Evolutionary conservation across 2,888 invertebrate genomes (phyloP).

Genomic region (Hypomecis punctinalis): DNA sequence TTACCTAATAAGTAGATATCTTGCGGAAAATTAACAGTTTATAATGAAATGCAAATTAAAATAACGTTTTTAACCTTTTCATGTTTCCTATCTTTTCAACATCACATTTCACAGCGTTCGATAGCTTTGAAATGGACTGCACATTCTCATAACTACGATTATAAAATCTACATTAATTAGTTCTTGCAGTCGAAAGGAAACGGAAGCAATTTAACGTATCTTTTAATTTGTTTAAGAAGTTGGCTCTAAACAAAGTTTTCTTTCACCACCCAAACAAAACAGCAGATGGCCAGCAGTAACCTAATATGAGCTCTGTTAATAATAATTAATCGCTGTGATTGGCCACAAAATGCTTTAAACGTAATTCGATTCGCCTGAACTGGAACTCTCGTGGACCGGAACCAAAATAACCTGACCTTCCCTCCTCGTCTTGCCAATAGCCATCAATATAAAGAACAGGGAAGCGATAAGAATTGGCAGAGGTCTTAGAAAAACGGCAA

Average conservation of each 20-base stretch:
- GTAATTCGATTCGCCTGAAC: constrained; percentile 79
- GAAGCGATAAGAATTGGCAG: constrained; percentile 56
- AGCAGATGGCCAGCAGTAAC: constrained; percentile 68
- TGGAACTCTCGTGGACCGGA: constrained; percentile 73
- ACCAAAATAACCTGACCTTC: constrained; percentile 66
- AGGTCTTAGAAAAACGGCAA: constrained; percentile 67
- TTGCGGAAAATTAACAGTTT: not conserved
- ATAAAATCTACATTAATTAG: not conserved
- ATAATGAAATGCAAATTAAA: constrained; percentile 1
- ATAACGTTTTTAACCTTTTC: constrained; percentile 10
- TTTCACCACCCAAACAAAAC: constrained; percentile 43
- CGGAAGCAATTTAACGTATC: constrained; percentile 27
- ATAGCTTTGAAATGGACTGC: constrained; percentile 3
- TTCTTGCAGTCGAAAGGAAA: constrained; percentile 16
- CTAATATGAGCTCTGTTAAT: constrained; percentile 70
- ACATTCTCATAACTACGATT: not conserved
- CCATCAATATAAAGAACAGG: constrained; percentile 47
- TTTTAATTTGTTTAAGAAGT: constrained; percentile 27
- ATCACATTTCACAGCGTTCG: not conserved
- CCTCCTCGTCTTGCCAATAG: constrained; percentile 52
- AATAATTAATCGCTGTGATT: constrained; percentile 78
- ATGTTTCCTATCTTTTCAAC: constrained; percentile 1
- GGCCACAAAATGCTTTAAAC: constrained; percentile 81
- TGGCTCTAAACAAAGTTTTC: constrained; percentile 33
- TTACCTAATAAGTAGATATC: not conserved